Base-by-base conservation (phyloP, 2,797 vertebrate genomes). In the Neostethus bicornis region DNA sequence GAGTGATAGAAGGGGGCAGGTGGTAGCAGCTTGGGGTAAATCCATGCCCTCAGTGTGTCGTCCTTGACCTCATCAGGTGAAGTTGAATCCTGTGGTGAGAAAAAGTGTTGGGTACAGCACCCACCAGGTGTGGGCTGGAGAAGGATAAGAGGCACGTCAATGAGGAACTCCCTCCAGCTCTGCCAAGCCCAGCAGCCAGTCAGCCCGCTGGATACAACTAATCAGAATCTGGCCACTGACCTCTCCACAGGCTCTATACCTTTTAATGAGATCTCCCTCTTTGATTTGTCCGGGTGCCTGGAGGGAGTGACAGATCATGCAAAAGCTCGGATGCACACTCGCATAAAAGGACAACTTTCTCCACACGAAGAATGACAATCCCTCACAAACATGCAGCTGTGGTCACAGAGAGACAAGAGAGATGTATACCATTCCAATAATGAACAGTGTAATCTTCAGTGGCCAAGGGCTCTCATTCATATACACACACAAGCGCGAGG, bases 181-280 rank as follows among this genome's bases (percentile, higher is more conserved):
- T 1, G 7, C 48, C 66, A 71, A 51, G 24, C 53, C 66, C 59
- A 64, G 54, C 63, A 59, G 57, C 45, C 44, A 74, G 58, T 47
- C 51, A 44, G 72, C 56, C 79, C 35, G 45, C 62, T 24, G 63
- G 52, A 77, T 68, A 59, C 54, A 45, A 73, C 87, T 85, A 85
- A 90, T 90, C 86, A 90, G 81, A 70, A 81, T 74, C 89, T 83
- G 79, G 75, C 77, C 39, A 31, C 72, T 87, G 85, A 84, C 86
- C 77, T 82, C 85, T 84, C 81, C 61, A 81, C 73, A 41, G 75
- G 70, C 70, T 54, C 76, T 47, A 32, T 67, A 81, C 72, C 86
- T 73, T 85, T 80, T 88, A 91, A 91, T 86, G 84, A 92, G 89
- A 86, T 77, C 72, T 63, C 61, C 67, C 77, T 61, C 83, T 91